phyloP scores from a whole-genome alignment of 1,140 invertebrate genomes.

The Radopholus similis region DNA sequence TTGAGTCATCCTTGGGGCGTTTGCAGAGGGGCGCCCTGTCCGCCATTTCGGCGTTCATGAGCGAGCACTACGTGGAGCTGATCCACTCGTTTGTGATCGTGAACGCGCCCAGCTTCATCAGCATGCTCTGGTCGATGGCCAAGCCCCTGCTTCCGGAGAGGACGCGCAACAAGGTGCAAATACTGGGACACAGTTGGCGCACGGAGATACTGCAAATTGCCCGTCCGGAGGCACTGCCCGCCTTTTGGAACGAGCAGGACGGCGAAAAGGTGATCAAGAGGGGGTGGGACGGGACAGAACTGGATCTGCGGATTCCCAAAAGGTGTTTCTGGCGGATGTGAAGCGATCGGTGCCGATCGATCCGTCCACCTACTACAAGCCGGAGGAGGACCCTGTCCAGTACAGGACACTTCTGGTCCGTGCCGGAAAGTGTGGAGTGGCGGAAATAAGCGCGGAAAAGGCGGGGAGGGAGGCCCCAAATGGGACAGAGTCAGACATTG shows the following conservation, averaged over 20 bases:
- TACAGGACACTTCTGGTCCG: slow-evolving; percentile 31
- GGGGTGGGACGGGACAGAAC: neutral
- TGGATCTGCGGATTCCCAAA: neutral
- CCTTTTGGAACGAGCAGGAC: slow-evolving; percentile 52
- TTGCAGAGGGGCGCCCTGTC: slow-evolving; percentile 48
- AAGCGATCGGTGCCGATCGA: slow-evolving; percentile 40
- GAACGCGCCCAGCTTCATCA: slow-evolving; percentile 53
- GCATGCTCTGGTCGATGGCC: slow-evolving; percentile 50
- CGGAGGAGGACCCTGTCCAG: slow-evolving; percentile 9
- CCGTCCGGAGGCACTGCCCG: slow-evolving; percentile 38
- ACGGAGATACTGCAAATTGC: slow-evolving; percentile 52
- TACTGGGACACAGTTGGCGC: slow-evolving; percentile 48
- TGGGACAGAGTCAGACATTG: slow-evolving; percentile 19
- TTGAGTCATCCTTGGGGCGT: neutral
- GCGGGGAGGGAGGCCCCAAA: neutral
- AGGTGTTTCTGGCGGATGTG: slow-evolving; percentile 46
- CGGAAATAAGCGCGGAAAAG: slow-evolving; percentile 37
- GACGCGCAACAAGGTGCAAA: slow-evolving; percentile 57
- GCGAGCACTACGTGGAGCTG: slow-evolving; percentile 56
- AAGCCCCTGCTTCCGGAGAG: slow-evolving; percentile 52
- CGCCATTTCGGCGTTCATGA: slow-evolving; percentile 57
- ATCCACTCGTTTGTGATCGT: slow-evolving; percentile 56
- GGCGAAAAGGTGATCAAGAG: slow-evolving; percentile 16
- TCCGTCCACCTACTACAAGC: slow-evolving; percentile 43
- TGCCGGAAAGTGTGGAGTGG: slow-evolving; percentile 43